These are phyloP conservation scores for Trichonephila clavipes DNA, from an alignment of 1,140 invertebrate species.

Conservation along the genomic window DNA sequence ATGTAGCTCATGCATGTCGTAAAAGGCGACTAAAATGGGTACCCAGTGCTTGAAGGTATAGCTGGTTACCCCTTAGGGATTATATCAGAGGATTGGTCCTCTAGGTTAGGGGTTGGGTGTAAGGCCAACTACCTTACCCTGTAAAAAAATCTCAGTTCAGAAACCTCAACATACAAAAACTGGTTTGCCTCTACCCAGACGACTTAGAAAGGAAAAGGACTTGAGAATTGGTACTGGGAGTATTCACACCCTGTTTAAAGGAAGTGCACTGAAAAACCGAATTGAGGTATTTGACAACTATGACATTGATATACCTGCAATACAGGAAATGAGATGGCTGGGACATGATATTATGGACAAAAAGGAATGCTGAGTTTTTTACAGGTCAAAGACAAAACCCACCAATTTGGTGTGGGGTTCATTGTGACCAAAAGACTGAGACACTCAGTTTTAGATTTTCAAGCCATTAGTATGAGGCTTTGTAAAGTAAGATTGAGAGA, in stretches of 20 bases:
- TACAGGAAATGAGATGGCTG: conserved; percentile 38
- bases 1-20: no score
- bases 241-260: not conserved
- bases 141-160: no score
- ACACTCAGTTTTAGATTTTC: conserved; percentile 1
- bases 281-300: not conserved
- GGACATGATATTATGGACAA: conserved; percentile 11
- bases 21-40: no score
- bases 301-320: not conserved
- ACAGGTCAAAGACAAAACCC: conserved; percentile 16
- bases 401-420: conserved; percentile 31
- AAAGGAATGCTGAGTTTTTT: not conserved
- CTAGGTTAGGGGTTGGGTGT: no score
- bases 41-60: no score
- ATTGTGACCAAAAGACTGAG: conserved; percentile 31
- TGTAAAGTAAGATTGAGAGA: not conserved
- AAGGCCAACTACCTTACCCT: no score
- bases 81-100: no score
- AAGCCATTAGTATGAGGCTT: conserved; percentile 39
- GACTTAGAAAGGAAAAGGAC: no score
- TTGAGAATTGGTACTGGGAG: no score
- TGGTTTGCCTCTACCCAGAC: no score
- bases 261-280: not conserved
- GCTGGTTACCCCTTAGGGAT: no score
- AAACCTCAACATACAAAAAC: no score